Base-by-base conservation (phyloP, 2,113 vertebrate genomes). In the Pipra filicauda region DNA sequence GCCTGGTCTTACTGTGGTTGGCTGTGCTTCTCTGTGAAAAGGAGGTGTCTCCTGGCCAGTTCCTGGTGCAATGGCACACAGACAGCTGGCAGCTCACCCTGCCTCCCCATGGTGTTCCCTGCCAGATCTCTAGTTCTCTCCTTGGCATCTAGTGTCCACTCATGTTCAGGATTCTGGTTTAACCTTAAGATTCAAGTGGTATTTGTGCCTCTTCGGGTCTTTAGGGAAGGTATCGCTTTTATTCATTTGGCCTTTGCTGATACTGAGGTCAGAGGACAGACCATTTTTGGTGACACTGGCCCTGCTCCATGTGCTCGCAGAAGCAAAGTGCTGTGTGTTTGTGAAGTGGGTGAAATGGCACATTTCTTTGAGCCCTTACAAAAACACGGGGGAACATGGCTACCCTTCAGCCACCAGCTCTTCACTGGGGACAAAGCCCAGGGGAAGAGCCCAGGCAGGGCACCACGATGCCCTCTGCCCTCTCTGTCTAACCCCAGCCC, bases 381-480 rank as follows among this genome's bases (percentile, higher is more conserved):
- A 62, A 85, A 74, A 11, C 1, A 61, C 35, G 24, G 28, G 27
- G 24, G 31, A 74, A 30, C 8, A 12, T 0, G 0, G 18, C 55
- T 88, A 27, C 26, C 48, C 44, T 51, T n/a, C 35, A 72, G n/a
- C 23, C n/a, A 27, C 55, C 41, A 73, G 73, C 37, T 62, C 39
- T 74, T 44, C 41, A 3, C 43, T 51, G 59, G 39, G 33, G 39
- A 37, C 33, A n/a, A 41, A 85, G 66, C 35, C 58, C 31, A 35
- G 43, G 22, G 54, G 16, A 62, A 15, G 49, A 55, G 49, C 39
- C 44, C 9, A 2, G 1, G 3, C 33, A 75, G 58, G 24, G 35
- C 48, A 79, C 46, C 30, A 17, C 15, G n/a, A 6, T 5, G 26
- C 5, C 1, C 51, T 52, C 30, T 20, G 15, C 8, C 15, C 33